Evolutionary conservation across 1,140 invertebrate genomes (phyloP).

Genomic region (Ephestia elutella): DNA sequence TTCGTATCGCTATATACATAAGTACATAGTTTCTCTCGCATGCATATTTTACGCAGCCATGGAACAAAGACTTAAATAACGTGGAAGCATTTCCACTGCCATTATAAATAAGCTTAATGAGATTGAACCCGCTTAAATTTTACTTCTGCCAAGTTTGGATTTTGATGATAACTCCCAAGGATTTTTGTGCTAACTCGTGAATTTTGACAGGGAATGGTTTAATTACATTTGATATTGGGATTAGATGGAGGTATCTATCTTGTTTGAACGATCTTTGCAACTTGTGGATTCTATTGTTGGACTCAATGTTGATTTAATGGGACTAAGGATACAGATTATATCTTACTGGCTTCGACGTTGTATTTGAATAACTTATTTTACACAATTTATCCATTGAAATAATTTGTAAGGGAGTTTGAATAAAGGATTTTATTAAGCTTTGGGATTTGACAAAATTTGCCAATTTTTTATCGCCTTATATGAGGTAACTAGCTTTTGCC

Average conservation of each 20-base stretch:
- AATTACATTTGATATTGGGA: constrained; percentile 5
- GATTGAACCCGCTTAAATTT: constrained; percentile 19
- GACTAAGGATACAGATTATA: not conserved
- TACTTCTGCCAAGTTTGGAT: not conserved
- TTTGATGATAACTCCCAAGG: not conserved
- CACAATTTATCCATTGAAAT: too few relatives aligned
- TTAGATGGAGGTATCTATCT: not conserved
- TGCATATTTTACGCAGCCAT: not conserved
- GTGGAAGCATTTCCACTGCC: not conserved
- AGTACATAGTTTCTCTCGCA: not conserved
- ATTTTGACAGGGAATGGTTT: not conserved
- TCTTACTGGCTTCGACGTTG: not conserved
- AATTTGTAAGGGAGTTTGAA: too few relatives aligned
- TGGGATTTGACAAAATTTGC: too few relatives aligned
- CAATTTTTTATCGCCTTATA: too few relatives aligned
- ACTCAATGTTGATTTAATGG: not conserved
- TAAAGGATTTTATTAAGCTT: too few relatives aligned
- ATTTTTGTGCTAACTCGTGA: constrained; percentile 3
- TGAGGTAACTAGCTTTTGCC: too few relatives aligned
- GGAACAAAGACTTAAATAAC: not conserved
- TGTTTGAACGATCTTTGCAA: not conserved
- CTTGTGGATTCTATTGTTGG: not conserved
- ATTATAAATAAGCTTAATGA: constrained; percentile 22
- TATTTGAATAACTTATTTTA: not conserved
- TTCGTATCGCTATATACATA: too few relatives aligned